phyloP scores from a whole-genome alignment of 2,113 vertebrate genomes.

The Centrocercus urophasianus region DNA sequence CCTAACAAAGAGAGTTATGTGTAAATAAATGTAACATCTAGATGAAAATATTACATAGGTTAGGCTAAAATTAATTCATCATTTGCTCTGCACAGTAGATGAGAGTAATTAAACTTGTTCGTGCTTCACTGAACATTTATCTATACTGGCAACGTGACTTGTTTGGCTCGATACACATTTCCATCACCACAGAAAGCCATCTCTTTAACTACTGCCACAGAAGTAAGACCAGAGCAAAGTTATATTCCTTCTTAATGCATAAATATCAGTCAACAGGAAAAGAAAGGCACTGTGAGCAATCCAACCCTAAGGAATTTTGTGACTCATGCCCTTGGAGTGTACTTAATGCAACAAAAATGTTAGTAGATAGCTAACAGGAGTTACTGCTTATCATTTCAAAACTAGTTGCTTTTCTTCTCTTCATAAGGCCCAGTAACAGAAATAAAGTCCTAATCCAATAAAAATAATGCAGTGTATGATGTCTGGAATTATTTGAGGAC shows the following conservation, averaged over 20 bases:
- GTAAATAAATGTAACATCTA: background rate
- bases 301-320: background rate
- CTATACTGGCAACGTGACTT: conserved; percentile 11
- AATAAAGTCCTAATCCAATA: background rate
- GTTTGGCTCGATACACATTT: conserved; percentile 52
- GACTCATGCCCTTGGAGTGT: background rate
- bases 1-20: background rate
- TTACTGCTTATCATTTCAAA: background rate
- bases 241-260: background rate
- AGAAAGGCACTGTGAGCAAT: background rate
- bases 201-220: background rate
- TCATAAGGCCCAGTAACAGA: background rate
- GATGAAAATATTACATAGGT: background rate
- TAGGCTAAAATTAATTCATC: background rate
- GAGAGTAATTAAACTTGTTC: conserved; percentile 49
- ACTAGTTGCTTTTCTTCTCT: background rate
- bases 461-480: conserved; percentile 13
- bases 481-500: conserved; percentile 55
- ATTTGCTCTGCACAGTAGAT: background rate
- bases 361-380: background rate
- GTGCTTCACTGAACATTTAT: conserved; percentile 24
- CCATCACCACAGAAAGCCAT: background rate
- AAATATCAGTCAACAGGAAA: background rate
- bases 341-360: background rate
- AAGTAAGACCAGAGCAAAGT: background rate